Percentiles rank a stretch among this genome's conserved stretches.
phyloP scores from a whole-genome alignment of 1,140 invertebrate species.

The Mylabris phalerata region DNA sequence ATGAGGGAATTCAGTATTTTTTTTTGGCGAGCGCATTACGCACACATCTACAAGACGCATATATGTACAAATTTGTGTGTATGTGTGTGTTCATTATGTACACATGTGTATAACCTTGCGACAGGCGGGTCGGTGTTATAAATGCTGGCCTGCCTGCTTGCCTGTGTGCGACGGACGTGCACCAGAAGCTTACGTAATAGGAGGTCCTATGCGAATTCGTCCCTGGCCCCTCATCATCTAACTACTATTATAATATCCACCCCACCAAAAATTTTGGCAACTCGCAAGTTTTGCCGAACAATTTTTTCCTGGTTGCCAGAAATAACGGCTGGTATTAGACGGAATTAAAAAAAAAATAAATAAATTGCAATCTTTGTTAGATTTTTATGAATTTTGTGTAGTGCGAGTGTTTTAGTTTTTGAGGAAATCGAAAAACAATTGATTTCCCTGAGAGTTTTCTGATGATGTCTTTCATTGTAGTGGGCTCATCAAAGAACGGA shows the following conservation, averaged over 20 bases:
- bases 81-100: no score
- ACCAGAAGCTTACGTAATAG: constrained; percentile 26
- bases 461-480: no score
- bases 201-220: constrained; percentile 25
- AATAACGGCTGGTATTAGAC: constrained; percentile 32
- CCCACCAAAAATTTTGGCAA: constrained; percentile 29
- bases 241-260: neutral
- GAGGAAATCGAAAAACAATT: no score
- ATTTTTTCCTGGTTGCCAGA: constrained; percentile 41
- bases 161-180: constrained; percentile 7
- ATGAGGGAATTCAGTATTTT: no score
- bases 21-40: no score
- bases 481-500: no score
- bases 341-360: no score
- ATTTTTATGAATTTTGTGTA: neutral
- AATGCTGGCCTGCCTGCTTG: neutral
- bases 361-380: no score
- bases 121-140: neutral
- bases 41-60: no score
- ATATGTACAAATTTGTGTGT: no score
- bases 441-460: no score
- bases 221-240: constrained; percentile 9
- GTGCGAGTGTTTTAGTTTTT: neutral
- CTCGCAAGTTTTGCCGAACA: constrained; percentile 23
- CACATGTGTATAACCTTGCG: constrained; percentile 7